Evolutionary conservation across 2,888 invertebrate species (phyloP), one percentile per base, ranked within the genome.

Genomic region (Gasteruption jaculator): DNA sequence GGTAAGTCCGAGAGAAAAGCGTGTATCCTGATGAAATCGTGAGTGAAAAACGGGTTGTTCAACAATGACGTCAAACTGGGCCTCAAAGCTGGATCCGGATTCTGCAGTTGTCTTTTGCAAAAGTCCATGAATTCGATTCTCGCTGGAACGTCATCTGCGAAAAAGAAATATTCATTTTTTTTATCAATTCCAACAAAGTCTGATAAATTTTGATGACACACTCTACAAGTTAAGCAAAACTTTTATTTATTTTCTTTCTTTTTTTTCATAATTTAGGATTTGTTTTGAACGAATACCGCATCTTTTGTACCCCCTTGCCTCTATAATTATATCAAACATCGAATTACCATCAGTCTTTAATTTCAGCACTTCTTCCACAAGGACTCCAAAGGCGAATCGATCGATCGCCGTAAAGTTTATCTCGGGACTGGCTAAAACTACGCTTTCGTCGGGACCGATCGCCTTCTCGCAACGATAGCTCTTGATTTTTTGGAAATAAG

Each of bases 1-100:
- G 92, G 87, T 38, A 93, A 72, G 63, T 89, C 87, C 54, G 82
- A 82, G 1, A 93, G 74, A 71, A 91, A 92, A 49, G 85, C 83
- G 65, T 90, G 83, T 52, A 92, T 86, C 15, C 79, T 74, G 46
- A 92, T 83, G 65, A 92, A 91, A 58, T 90, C 87, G 62, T 91
- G 89, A 56, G 85, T 87, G 62, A 87, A 91, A 70, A 88, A 87
- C 31, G 80, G 79, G 71, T 91, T 87, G 37, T 79, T 71, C 3
- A 87, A 71, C 20, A 87, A 73, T 15, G 79, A 76, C 5, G 79
- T 76, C 21, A 91, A 73, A 47, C 77, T 79, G 3, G 88, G 86
- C 40, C 91, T 77, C 53, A 78, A 71, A 24, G 73, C 68, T 6
- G 83, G 76, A 54, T 83, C 81, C 38, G 74, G 64, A 61, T 83